Evolutionary conservation across 2,113 vertebrate genomes (phyloP).

Genomic region (Parotia lawesii): DNA sequence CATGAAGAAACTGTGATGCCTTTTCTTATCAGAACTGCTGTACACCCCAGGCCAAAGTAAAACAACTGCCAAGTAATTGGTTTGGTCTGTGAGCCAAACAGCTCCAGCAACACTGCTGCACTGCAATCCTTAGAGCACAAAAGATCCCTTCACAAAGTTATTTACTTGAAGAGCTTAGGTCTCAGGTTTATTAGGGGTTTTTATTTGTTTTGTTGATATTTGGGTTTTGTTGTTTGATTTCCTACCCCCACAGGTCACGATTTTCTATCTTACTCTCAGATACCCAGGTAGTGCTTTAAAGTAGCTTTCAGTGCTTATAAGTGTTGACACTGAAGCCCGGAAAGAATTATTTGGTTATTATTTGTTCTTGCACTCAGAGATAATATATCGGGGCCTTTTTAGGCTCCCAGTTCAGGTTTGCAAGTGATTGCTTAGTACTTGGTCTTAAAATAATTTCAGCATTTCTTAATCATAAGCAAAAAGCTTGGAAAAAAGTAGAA

Average conservation of each 20-base stretch:
- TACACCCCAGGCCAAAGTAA: neutral
- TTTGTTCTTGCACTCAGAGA: neutral
- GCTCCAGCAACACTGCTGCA: neutral
- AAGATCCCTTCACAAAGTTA: neutral
- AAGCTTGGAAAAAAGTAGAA: neutral
- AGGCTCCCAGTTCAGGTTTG: neutral
- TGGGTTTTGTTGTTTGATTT: neutral
- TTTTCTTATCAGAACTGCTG: neutral
- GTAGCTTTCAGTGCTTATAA: neutral
- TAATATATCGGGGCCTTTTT: neutral
- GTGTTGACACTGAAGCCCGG: neutral
- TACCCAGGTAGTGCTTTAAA: neutral
- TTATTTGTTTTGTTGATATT: neutral
- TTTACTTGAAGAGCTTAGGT: neutral
- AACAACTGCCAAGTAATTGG: neutral
- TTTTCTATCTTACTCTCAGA: neutral
- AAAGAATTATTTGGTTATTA: neutral
- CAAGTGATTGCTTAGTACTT: neutral
- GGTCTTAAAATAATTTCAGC: neutral
- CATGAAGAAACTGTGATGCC: neutral
- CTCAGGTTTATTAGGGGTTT: neutral
- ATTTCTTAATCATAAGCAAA: neutral
- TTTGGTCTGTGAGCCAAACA: neutral
- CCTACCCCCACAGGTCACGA: neutral
- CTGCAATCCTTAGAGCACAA: neutral